phyloP scores from a whole-genome alignment of 2,888 invertebrate genomes.

The Diploptera punctata region DNA sequence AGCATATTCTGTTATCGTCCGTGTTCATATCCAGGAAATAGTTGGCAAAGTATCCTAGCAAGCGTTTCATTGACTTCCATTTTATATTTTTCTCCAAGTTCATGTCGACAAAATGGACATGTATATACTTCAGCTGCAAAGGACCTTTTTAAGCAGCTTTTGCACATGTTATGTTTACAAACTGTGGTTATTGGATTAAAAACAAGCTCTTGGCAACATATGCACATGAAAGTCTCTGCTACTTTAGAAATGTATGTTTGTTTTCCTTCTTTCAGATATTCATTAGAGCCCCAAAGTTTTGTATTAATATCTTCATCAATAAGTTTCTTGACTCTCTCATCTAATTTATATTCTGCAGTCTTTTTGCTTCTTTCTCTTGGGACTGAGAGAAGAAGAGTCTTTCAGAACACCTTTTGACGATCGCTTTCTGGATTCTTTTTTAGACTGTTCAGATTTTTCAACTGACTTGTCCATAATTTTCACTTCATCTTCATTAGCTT shows the following conservation, averaged over 20 bases:
- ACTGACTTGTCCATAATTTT: constrained; percentile 43
- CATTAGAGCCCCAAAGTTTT: constrained; percentile 71
- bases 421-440: constrained; percentile 41
- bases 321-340: constrained; percentile 52
- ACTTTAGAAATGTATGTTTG: constrained; percentile 68
- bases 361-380: constrained; percentile 54
- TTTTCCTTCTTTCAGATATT: constrained; percentile 59
- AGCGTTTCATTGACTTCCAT: constrained; percentile 65
- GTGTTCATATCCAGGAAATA: constrained; percentile 74
- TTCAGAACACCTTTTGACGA: constrained; percentile 6
- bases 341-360: constrained; percentile 54
- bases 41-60: constrained; percentile 59
- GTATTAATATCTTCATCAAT: constrained; percentile 68
- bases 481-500: constrained; percentile 65
- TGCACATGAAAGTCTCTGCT: constrained; percentile 73
- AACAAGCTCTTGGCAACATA: constrained; percentile 79
- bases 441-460: constrained; percentile 48
- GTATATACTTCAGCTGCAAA: constrained; percentile 66
- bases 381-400: constrained; percentile 35
- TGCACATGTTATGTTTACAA: constrained; percentile 79
- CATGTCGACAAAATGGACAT: constrained; percentile 74
- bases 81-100: constrained; percentile 62
- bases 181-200: constrained; percentile 73
- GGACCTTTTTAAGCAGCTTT: constrained; percentile 70
- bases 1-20: no score